Conservation (phyloP, 2,113 vertebrate genomes). For the Hassar affinis region DNA sequence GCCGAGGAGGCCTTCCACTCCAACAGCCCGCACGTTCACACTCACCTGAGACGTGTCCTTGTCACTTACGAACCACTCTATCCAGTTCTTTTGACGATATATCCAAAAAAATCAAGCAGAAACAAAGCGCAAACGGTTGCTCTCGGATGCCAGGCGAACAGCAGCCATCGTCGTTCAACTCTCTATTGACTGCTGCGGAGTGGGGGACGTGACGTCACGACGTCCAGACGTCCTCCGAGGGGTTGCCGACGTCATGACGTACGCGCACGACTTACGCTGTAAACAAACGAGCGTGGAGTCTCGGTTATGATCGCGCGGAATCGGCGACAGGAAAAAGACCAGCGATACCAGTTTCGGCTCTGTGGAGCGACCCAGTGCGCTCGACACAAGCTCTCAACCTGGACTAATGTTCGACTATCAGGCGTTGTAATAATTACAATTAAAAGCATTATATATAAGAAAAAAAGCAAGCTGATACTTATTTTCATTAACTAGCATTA, state of each 20-base stretch:
- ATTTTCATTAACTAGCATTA: neutral
- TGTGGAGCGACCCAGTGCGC: too few species aligned
- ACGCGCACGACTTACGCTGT: slow-evolving; percentile 22
- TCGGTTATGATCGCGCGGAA: too few species aligned
- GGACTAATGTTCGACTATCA: neutral
- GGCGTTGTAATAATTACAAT: too few species aligned
- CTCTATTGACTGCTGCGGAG: slow-evolving; percentile 16
- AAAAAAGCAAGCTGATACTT: neutral
- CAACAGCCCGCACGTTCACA: neutral
- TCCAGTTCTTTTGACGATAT: neutral
- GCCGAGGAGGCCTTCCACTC: slow-evolving; percentile 29
- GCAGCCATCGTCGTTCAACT: slow-evolving; percentile 33
- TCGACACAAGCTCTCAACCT: too few species aligned
- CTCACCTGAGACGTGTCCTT: slow-evolving; percentile 10
- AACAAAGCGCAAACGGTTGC: neutral
- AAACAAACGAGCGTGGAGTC: slow-evolving; percentile 39
- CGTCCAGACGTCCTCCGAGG: slow-evolving; percentile 8
- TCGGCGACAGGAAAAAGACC: neutral
- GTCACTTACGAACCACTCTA: neutral
- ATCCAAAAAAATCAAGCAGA: neutral
- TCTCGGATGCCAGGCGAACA: neutral
- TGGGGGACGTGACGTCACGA: slow-evolving; percentile 13
- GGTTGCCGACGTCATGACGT: slow-evolving; percentile 1
- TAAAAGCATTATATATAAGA: neutral
- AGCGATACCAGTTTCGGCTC: neutral